phyloP scores from a whole-genome alignment of 2,797 vertebrate genomes.

The Siniperca scherzeri region DNA sequence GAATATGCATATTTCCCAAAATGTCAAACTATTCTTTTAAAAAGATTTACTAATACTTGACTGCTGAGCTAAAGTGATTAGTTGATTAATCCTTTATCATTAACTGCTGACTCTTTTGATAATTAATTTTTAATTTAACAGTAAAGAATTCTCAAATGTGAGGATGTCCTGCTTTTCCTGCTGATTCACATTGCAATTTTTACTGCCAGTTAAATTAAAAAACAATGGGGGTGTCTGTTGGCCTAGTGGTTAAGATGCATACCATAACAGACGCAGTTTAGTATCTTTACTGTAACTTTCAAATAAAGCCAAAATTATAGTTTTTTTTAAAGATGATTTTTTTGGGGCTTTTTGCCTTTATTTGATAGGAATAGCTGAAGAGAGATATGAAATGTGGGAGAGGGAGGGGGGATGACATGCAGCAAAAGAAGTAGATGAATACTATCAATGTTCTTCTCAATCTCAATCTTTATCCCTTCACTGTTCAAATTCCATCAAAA shows the following conservation, averaged over 20 bases:
- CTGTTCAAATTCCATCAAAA: slow-evolving; percentile 7
- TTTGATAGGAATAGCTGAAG: too few species aligned
- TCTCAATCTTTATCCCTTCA: not conserved
- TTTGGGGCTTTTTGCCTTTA: not conserved
- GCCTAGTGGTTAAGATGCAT: not conserved
- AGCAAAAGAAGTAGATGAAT: not conserved
- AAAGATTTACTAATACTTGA: not conserved
- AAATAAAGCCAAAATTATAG: not conserved
- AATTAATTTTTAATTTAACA: not conserved
- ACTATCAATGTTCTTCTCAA: not conserved
- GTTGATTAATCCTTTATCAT: not conserved
- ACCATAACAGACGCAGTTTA: not conserved
- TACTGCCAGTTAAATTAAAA: too few species aligned
- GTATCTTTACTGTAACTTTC: not conserved
- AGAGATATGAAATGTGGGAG: too few species aligned
- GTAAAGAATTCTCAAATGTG: not conserved
- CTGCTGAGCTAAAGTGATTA: not conserved
- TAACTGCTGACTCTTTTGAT: not conserved
- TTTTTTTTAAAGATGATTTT: too few species aligned
- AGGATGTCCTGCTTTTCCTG: not conserved
- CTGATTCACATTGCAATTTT: too few species aligned
- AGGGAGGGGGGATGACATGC: too few species aligned
- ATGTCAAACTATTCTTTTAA: not conserved
- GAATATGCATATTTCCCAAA: not conserved
- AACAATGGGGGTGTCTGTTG: not conserved